Percentiles rank a stretch among this genome's conserved stretches.
These are phyloP conservation scores for Nymphalis urticae DNA, from an alignment of 2,888 invertebrate genomes.

Conservation along the genomic window DNA sequence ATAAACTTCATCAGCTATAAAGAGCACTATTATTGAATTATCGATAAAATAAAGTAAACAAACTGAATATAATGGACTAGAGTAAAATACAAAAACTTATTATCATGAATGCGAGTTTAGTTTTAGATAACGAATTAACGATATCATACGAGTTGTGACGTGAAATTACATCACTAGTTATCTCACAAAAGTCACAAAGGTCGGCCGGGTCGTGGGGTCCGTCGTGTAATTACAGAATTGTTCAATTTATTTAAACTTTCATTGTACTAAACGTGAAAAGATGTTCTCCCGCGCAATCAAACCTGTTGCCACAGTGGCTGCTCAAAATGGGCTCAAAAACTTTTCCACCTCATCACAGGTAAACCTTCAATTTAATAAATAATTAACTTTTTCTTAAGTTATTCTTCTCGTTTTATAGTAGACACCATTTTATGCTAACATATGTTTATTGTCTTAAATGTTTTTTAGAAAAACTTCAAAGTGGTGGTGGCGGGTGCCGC, in stretches of 20 bases:
- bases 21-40: too few species aligned
- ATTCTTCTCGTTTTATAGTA: background rate
- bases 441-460: constrained; percentile 5
- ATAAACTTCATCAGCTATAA: background rate
- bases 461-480: constrained; percentile 88
- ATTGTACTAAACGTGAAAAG: constrained; percentile 47
- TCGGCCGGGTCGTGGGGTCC: constrained; percentile 46
- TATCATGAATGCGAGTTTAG: background rate
- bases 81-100: constrained; percentile 2
- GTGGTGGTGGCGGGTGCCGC: constrained; percentile 98
- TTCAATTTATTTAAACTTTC: constrained; percentile 29
- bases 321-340: constrained; percentile 81
- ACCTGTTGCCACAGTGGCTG: constrained; percentile 71
- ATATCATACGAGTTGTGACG: constrained; percentile 17
- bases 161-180: constrained; percentile 47
- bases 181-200: constrained; percentile 49
- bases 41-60: background rate
- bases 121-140: constrained; percentile 12
- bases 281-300: constrained; percentile 85
- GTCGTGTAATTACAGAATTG: constrained; percentile 26
- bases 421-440: background rate
- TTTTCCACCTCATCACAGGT: constrained; percentile 83
- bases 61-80: background rate
- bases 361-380: constrained; percentile 34
- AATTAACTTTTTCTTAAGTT: background rate